These are phyloP conservation scores for Strigamia crassipes DNA, from an alignment of 2,888 invertebrate genomes.

Conservation along the genomic window DNA sequence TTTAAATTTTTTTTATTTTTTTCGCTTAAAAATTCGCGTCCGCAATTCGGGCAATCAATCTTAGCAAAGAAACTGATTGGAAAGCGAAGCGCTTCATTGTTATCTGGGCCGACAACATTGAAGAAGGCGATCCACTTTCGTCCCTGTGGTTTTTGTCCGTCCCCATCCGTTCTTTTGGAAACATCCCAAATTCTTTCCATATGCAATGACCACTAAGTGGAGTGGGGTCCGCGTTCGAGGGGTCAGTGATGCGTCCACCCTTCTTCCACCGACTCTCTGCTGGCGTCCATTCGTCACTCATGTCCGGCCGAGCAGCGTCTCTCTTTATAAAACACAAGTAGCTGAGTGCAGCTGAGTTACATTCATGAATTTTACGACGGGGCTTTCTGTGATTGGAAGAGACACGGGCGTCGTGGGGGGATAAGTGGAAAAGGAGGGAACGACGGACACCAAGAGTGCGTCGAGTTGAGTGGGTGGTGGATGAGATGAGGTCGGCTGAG, in stretches of 20 bases:
- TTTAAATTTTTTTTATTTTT: too few relatives aligned
- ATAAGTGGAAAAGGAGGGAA: background rate
- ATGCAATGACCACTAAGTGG: constrained; percentile 30
- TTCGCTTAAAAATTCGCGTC: too few relatives aligned
- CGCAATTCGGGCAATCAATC: background rate
- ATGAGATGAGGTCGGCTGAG: constrained; percentile 30
- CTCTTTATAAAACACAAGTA: constrained; percentile 26
- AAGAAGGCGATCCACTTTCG: background rate
- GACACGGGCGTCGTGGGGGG: constrained; percentile 14
- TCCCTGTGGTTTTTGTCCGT: background rate
- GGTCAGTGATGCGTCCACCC: constrained; percentile 27
- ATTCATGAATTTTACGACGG: constrained; percentile 30
- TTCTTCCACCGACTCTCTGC: background rate
- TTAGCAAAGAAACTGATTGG: background rate
- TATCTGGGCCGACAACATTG: constrained; percentile 5
- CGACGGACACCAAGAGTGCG: constrained; percentile 9
- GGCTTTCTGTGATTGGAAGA: constrained; percentile 30
- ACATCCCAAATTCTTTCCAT: constrained; percentile 26
- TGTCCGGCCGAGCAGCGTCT: constrained; percentile 23
- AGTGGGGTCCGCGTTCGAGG: constrained; percentile 26
- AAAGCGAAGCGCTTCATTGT: background rate
- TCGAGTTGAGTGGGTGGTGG: background rate
- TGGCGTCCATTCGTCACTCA: constrained; percentile 26
- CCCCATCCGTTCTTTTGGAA: background rate
- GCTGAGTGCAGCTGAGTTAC: constrained; percentile 30